Base-by-base conservation (phyloP, 2,113 vertebrate species). In the Mesocricetus auratus region DNA sequence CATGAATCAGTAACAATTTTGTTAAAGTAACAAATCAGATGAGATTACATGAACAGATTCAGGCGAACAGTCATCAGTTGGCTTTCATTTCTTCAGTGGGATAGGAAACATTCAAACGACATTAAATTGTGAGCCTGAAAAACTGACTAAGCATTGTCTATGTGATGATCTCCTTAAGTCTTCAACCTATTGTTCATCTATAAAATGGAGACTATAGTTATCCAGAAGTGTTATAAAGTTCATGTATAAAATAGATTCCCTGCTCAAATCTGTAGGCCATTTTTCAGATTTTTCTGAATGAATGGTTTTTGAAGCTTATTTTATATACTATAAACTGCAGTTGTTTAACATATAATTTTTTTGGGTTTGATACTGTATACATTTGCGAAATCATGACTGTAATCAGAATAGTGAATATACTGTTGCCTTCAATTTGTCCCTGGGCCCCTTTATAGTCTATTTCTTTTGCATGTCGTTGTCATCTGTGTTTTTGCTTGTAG, bases 241-340 rank as follows among this genome's bases (percentile, higher is more conserved):
- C 13, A 8, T 78, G 8, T 58, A 21, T 90, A 90, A 26, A 83
- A 68, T 66, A 82, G 86, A 73, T 97, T 11, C 0, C 68, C 83
- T 91, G 29, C 21, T 91, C 31, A 77, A 87, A 75, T 90, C 62
- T 88, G 36, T 86, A 93, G 17, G 19, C 10, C 10, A 62, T 78
- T 93, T 86, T 86, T 24, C 75, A n/a, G 12, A 85, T 85, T 95
- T 96, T 95, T 94, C 26, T 74, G 74, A 36, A 86, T 47, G 81
- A 73, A 77, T 4, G 53, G 15, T 42, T 92, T 93, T 77, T 91
- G 36, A 68, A 7, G 45, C 13, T 15, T 86, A 60, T 85, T 91
- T 92, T 26, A 69, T n/a, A 17, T 79, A 62, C 1, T 68, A 15
- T 71, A 36, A 92, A 74, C 31, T 29, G 7, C 16, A 88, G 5